A percentile compares a stretch with the other conserved stretches of the same genome.
Evolutionary conservation across 2,797 vertebrate species (phyloP).

Genomic region (Pogoniulus pusillus): DNA sequence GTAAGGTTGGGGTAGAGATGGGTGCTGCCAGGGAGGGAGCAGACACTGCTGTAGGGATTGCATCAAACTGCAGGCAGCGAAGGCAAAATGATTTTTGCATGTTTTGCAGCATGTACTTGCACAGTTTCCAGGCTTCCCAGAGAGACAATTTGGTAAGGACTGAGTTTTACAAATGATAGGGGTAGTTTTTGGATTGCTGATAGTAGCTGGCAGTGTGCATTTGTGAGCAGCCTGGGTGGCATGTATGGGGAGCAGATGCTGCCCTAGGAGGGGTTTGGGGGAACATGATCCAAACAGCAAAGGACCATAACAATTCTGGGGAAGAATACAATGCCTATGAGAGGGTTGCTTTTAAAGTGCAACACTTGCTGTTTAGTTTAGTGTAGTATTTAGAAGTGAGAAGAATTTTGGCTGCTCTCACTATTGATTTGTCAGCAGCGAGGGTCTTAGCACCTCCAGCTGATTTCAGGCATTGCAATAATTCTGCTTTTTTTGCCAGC

Average conservation of each 20-base stretch:
- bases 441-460: neutral
- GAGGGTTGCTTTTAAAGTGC: neutral
- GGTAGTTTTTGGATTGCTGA: neutral
- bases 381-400: neutral
- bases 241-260: accelerated
- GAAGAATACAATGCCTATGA: neutral
- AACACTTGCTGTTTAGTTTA: neutral
- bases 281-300: neutral
- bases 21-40: neutral
- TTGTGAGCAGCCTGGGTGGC: neutral
- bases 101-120: neutral
- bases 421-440: neutral
- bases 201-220: neutral
- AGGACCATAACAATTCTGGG: neutral
- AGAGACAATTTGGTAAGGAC: neutral
- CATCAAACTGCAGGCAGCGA: neutral
- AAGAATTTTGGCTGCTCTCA: neutral
- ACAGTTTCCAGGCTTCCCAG: neutral
- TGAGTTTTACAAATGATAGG: neutral
- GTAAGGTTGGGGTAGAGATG: neutral
- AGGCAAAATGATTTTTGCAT: neutral
- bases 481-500: neutral
- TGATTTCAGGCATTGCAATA: neutral
- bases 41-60: neutral
- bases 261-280: neutral